These are phyloP conservation scores for Phoebastria nigripes DNA, from an alignment of 2,797 vertebrate genomes.

Conservation along the genomic window DNA sequence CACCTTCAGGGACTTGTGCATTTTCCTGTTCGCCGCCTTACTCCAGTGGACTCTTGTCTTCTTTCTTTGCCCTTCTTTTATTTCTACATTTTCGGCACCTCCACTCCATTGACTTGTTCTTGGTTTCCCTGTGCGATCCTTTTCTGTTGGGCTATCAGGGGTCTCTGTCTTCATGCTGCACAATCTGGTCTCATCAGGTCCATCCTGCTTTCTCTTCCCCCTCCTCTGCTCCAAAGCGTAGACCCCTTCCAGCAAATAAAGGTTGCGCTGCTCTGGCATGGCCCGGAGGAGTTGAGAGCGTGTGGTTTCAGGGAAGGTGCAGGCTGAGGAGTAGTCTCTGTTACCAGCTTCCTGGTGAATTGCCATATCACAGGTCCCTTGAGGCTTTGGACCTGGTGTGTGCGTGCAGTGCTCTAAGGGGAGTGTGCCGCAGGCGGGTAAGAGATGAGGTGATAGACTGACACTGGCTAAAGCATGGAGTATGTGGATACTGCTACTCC, in stretches of 20 bases:
- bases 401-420: neutral
- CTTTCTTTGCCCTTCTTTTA: neutral
- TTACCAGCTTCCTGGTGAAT: neutral
- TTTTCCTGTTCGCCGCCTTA: neutral
- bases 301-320: neutral
- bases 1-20: neutral
- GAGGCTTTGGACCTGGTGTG: neutral
- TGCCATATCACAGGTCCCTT: neutral
- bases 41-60: neutral
- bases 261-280: neutral
- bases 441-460: neutral
- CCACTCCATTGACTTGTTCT: neutral
- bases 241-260: neutral
- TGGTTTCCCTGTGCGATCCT: neutral
- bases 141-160: neutral
- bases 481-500: neutral
- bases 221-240: rapidly evolving
- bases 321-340: neutral
- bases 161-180: neutral
- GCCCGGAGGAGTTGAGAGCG: neutral
- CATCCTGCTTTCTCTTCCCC: neutral
- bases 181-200: neutral
- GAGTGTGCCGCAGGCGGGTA: rapidly evolving
- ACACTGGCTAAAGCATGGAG: neutral
- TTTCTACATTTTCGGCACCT: neutral